Conservation (phyloP, 1,140 invertebrate species). For the Xylocopa sonorina region DNA sequence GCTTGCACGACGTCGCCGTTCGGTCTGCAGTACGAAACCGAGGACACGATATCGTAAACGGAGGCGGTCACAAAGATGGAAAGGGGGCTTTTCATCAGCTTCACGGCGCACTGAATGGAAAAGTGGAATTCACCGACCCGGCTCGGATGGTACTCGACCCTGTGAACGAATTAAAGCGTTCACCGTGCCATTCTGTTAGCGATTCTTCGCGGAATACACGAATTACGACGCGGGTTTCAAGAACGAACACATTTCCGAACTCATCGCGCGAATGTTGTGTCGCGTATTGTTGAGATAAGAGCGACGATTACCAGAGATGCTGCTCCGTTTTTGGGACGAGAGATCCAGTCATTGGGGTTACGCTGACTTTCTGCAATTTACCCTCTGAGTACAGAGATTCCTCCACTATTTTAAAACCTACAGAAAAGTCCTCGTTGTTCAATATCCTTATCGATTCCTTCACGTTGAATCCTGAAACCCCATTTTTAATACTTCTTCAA, state of each 20-base stretch:
- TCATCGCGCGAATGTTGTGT: background rate
- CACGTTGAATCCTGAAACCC: constrained; percentile 57
- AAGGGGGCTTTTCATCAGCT: constrained; percentile 75
- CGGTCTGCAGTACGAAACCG: constrained; percentile 59
- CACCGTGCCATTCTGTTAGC: background rate
- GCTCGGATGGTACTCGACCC: constrained; percentile 73
- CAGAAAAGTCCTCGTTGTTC: constrained; percentile 75
- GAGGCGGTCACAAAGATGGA: constrained; percentile 67
- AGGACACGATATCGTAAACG: constrained; percentile 68
- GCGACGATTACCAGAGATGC: constrained; percentile 60
- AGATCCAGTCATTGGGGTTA: constrained; percentile 74
- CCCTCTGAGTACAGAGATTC: constrained; percentile 74
- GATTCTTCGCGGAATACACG: background rate
- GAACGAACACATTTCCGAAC: background rate
- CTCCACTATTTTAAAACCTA: constrained; percentile 72
- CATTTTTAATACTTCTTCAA: too few species aligned
- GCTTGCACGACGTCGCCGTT: constrained; percentile 58
- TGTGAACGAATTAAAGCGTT: constrained; percentile 62
- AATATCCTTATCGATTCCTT: constrained; percentile 63
- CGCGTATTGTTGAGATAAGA: background rate
- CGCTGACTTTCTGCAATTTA: constrained; percentile 66
- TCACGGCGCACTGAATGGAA: constrained; percentile 74
- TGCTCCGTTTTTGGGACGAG: constrained; percentile 68
- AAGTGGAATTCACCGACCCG: constrained; percentile 73
- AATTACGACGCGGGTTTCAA: background rate